A percentile compares a stretch with the other conserved stretches of the same genome.
Evolutionary conservation across 1,140 invertebrate species (phyloP).

Genomic region (Doryteuthis pealeii): DNA sequence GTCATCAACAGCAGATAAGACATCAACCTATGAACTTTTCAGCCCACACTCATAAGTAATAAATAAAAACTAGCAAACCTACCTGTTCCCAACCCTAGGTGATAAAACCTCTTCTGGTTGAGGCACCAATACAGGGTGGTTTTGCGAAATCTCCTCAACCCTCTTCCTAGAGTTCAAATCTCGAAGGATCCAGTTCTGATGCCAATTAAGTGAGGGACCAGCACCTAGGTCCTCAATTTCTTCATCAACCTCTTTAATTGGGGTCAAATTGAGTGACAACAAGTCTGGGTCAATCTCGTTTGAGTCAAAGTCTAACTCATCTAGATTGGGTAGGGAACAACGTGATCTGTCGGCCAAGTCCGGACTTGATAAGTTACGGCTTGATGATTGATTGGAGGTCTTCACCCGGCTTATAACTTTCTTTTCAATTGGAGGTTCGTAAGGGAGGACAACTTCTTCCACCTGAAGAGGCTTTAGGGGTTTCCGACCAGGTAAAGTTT

Average conservation of each 20-base stretch:
- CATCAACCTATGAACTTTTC: too few relatives aligned
- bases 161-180: conserved; percentile 12
- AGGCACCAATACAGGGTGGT: conserved; percentile 38
- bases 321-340: conserved; percentile 42
- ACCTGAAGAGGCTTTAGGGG: background rate
- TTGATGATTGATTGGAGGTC: background rate
- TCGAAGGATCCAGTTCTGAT: conserved; percentile 51
- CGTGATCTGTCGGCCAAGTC: conserved; percentile 21
- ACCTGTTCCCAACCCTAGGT: conserved; percentile 48
- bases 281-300: conserved; percentile 50
- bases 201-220: conserved; percentile 26
- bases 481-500: background rate
- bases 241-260: conserved; percentile 51
- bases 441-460: background rate
- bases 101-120: conserved; percentile 35
- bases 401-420: background rate
- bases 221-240: conserved; percentile 38
- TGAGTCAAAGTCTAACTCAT: conserved; percentile 40
- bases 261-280: conserved; percentile 52
- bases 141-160: background rate
- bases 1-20: too few relatives aligned
- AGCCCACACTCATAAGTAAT: too few relatives aligned
- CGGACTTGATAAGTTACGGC: background rate
- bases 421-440: conserved; percentile 3
- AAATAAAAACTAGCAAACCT: too few relatives aligned